phyloP scores from a whole-genome alignment of 2,888 invertebrate species.

The Chesias legatella region DNA sequence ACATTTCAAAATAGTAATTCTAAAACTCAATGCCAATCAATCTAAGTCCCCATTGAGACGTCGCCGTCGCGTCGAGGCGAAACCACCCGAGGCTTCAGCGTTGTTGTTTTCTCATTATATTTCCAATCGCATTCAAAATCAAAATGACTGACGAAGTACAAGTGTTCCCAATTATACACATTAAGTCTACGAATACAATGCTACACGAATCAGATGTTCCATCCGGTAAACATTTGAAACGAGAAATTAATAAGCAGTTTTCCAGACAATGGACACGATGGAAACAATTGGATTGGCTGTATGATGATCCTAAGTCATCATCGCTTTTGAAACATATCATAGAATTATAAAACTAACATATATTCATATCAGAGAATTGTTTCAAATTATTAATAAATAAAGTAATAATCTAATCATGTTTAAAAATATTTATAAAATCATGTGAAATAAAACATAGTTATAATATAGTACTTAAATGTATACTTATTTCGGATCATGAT shows the following conservation, averaged over 20 bases:
- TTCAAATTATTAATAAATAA: too few relatives aligned
- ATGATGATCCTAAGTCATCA: too few relatives aligned
- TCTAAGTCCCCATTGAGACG: conserved; percentile 20
- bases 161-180: conserved; percentile 11
- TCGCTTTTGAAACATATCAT: too few relatives aligned
- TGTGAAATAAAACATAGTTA: too few relatives aligned
- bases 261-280: conserved; percentile 25
- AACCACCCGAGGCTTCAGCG: conserved; percentile 25
- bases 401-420: too few relatives aligned
- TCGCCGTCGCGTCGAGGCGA: too few relatives aligned
- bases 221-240: too few relatives aligned
- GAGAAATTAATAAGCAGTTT: conserved; percentile 23
- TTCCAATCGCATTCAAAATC: conserved; percentile 27
- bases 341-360: too few relatives aligned
- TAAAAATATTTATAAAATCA: too few relatives aligned
- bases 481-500: too few relatives aligned
- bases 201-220: conserved; percentile 30
- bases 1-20: conserved; percentile 1
- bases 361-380: too few relatives aligned
- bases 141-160: conserved; percentile 22
- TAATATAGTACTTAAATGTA: too few relatives aligned
- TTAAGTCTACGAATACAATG: conserved; percentile 8
- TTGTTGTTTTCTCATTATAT: conserved; percentile 52
- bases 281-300: conserved; percentile 12
- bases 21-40: conserved; percentile 7